A percentile compares a stretch with the other conserved stretches of the same genome.
These are phyloP conservation scores for Anaspis maculata DNA, from an alignment of 2,888 invertebrate species.

Conservation along the genomic window DNA sequence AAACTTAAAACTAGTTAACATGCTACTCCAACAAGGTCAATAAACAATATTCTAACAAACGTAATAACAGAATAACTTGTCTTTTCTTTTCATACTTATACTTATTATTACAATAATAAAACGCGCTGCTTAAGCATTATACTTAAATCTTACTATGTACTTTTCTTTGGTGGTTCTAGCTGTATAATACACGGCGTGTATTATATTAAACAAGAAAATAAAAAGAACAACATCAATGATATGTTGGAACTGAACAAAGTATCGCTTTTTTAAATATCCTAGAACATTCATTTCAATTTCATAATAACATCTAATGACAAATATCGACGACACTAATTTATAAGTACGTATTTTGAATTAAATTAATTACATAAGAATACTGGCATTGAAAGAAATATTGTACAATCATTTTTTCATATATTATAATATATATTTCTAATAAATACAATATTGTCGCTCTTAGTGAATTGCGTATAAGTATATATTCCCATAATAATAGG, in stretches of 20 bases:
- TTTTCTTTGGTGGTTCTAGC: conserved; percentile 18
- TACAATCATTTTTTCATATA: too few relatives aligned
- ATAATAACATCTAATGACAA: too few relatives aligned
- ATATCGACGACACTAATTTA: too few relatives aligned
- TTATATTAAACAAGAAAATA: conserved; percentile 7
- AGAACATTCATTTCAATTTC: too few relatives aligned
- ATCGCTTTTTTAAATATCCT: too few relatives aligned
- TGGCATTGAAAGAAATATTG: too few relatives aligned
- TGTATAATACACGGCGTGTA: conserved; percentile 14
- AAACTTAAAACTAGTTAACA: conserved; percentile 18
- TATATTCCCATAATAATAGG: too few relatives aligned
- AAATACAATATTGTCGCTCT: too few relatives aligned
- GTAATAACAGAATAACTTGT: conserved; percentile 1
- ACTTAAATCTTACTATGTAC: conserved; percentile 11
- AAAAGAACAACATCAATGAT: conserved; percentile 11
- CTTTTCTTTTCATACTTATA: conserved; percentile 1
- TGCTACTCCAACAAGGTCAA: conserved; percentile 7
- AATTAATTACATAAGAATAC: too few relatives aligned
- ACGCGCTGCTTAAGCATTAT: conserved; percentile 5
- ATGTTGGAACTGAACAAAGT: conserved; percentile 16
- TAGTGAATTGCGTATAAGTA: too few relatives aligned
- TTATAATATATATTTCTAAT: too few relatives aligned
- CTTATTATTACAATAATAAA: conserved; percentile 1
- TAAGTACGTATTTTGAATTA: too few relatives aligned
- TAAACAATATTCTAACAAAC: conserved; percentile 12